Base-by-base conservation (phyloP, 1,140 invertebrate genomes). In the Heterodera carotae region DNA sequence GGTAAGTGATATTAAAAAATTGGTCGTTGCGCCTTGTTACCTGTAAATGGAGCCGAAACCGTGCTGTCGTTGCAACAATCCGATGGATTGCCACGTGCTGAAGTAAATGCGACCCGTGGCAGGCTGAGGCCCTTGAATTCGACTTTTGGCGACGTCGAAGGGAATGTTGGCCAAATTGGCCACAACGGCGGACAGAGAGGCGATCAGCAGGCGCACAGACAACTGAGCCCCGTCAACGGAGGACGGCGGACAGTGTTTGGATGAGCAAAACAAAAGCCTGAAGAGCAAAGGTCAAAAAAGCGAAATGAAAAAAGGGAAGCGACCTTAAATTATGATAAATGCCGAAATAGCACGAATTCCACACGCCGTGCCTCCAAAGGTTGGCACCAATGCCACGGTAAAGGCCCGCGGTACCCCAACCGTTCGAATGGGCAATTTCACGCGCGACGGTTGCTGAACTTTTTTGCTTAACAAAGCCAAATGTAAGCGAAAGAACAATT, bases 141-240 rank as follows among this genome's bases (percentile, higher is more conserved):
- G 90, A 85, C 93, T 95, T 89, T 97, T 97, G 8, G 94, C 95
- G 4, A 97, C 95, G 88, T 97, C 95, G 89, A 95, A 96, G 33
- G 94, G 94, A 89, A 96, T 96, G 87, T 97, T 97, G 33, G 94
- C 89, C 84, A 92, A 91, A 0, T 93, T 95, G 29, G 92, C 93
- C 22, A 95, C 84, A 0, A 92, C 92, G 10, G 94, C 94, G 25
- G 94, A 93, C 29, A 90, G 89, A 84, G 96, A 94, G 64, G 94
- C 94, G 77, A 95, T 92, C 6, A 90, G 87, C 2, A 94, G 90
- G 88, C 93, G 92, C 31, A 91, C 89, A 25, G 27, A 1, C 18
- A 73, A 73, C 1, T 31, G 22, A 18, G 18, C 15, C 48, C 48
- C 5, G 22, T 56, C 48, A 18, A 5, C 48, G 22, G 68, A 69